phyloP scores from a whole-genome alignment of 2,797 vertebrate species.

The Limnodromus scolopaceus region DNA sequence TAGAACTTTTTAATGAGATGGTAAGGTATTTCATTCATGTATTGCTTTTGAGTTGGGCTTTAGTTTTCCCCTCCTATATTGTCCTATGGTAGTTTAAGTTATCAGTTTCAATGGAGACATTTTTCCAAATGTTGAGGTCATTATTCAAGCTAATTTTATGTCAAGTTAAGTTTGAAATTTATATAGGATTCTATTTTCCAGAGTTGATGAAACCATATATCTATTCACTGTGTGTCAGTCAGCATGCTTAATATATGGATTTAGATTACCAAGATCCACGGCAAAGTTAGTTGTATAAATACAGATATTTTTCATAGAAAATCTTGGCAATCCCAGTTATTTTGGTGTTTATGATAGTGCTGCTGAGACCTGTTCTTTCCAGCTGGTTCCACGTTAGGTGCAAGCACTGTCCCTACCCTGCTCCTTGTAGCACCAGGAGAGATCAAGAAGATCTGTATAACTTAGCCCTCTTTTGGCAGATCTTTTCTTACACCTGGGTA shows the following conservation, averaged over 20 bases:
- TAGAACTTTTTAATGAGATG: neutral
- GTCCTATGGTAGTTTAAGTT: neutral
- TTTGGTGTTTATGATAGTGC: neutral
- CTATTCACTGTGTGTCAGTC: neutral
- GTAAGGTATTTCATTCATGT: neutral
- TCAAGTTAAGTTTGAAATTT: neutral
- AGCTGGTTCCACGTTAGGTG: accelerated
- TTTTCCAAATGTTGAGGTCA: neutral
- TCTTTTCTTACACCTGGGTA: neutral
- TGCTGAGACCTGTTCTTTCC: neutral
- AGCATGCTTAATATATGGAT: neutral
- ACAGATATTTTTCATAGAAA: neutral
- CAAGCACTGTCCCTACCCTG: neutral
- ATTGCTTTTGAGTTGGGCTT: neutral
- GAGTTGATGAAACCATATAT: neutral
- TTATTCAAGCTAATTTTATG: neutral
- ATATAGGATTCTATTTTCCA: neutral
- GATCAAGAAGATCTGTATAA: neutral
- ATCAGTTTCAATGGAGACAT: neutral
- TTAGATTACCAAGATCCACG: neutral
- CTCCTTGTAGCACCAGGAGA: neutral
- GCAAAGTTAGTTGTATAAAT: neutral
- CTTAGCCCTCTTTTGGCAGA: neutral
- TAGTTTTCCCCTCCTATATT: neutral
- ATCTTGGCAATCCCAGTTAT: neutral